Evolutionary conservation across 1,140 invertebrate species (phyloP).

Genomic region (Linepithema humile): DNA sequence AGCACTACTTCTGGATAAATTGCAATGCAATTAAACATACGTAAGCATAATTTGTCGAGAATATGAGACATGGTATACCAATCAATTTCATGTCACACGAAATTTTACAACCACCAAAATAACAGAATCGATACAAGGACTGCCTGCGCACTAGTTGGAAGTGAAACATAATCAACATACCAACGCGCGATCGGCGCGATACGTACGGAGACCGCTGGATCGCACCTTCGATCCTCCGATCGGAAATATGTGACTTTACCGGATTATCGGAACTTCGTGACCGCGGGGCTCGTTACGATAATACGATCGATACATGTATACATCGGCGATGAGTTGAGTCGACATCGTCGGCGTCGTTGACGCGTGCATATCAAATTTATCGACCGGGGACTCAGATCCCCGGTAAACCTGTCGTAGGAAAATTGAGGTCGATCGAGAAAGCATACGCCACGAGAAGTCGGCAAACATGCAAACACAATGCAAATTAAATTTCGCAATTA

Average conservation of each 20-base stretch:
- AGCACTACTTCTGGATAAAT: background rate
- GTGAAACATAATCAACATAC: background rate
- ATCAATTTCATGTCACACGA: background rate
- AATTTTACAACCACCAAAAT: background rate
- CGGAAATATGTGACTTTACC: slow-evolving; percentile 6
- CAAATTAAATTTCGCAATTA: background rate
- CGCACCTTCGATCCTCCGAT: background rate
- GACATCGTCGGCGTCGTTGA: background rate
- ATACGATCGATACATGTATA: slow-evolving; percentile 57
- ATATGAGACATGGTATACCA: background rate
- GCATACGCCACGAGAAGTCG: slow-evolving; percentile 56
- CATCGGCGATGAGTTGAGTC: slow-evolving; percentile 42
- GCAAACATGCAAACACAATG: slow-evolving; percentile 46
- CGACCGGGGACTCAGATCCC: slow-evolving; percentile 64
- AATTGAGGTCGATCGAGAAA: slow-evolving; percentile 71
- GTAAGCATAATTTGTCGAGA: background rate
- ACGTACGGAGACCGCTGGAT: background rate
- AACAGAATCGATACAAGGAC: background rate
- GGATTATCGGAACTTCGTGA: slow-evolving; percentile 59
- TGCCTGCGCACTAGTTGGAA: background rate
- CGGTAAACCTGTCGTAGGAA: slow-evolving; percentile 67
- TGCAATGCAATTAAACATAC: background rate
- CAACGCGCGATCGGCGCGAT: background rate
- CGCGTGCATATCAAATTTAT: slow-evolving; percentile 67
- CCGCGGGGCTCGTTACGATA: slow-evolving; percentile 27